Evolutionary conservation across 1,140 invertebrate genomes (phyloP).

Genomic region (Drosophila melanogaster): Release_6_plus_ISO1_MT NT_033777.3:17451001-17451500

Average conservation of each 20-base stretch:
- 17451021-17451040: constrained; percentile 49
- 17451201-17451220: constrained; percentile 28
- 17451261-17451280: constrained; percentile 72
- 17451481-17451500: too few relatives aligned
- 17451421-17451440: too few relatives aligned
- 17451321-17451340: constrained; percentile 56
- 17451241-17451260: constrained; percentile 50
- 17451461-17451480: too few relatives aligned
- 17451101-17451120: constrained; percentile 24
- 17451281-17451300: constrained; percentile 49
- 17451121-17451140: neutral
- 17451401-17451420: neutral
- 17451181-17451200: constrained; percentile 62
- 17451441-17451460: too few relatives aligned
- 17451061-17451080: constrained; percentile 1
- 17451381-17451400: too few relatives aligned
- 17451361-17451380: constrained; percentile 10
- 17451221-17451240: constrained; percentile 3
- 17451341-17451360: constrained; percentile 52
- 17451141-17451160: constrained; percentile 60
- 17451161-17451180: constrained; percentile 75
- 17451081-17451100: constrained; percentile 67
- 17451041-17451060: constrained; percentile 31
- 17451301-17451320: constrained; percentile 61
- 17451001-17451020: constrained; percentile 66